These are phyloP conservation scores for Pediacus dermestoides DNA, from an alignment of 2,888 invertebrate genomes.

Conservation along the genomic window DNA sequence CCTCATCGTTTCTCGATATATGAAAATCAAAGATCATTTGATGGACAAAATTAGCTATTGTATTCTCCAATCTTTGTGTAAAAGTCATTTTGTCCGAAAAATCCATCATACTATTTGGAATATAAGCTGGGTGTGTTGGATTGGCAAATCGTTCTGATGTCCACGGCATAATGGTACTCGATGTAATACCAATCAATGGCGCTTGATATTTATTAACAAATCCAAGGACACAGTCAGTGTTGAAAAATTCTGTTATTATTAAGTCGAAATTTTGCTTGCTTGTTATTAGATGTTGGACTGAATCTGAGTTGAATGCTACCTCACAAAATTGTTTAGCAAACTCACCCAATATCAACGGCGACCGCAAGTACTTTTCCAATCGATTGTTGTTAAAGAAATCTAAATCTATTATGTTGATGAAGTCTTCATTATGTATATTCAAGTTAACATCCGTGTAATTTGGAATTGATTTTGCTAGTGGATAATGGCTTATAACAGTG, in stretches of 20 bases:
- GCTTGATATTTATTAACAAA: constrained; percentile 60
- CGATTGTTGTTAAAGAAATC: constrained; percentile 11
- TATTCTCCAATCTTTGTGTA: constrained; percentile 47
- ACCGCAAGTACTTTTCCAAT: constrained; percentile 19
- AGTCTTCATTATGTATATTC: constrained; percentile 30
- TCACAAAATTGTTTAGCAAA: constrained; percentile 19
- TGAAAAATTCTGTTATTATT: constrained; percentile 65
- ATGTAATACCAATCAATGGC: constrained; percentile 56
- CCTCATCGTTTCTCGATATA: constrained; percentile 35
- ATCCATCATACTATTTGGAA: constrained; percentile 50
- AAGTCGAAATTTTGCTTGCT: constrained; percentile 59
- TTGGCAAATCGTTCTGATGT: constrained; percentile 49
- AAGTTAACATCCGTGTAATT: constrained; percentile 59
- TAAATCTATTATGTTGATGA: constrained; percentile 10
- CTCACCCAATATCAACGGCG: constrained; percentile 9
- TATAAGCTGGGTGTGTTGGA: constrained; percentile 50
- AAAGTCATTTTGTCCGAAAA: constrained; percentile 37
- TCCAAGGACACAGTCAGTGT: constrained; percentile 65
- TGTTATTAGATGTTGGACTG: constrained; percentile 42
- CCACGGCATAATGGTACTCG: constrained; percentile 50
- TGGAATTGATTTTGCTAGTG: constrained; percentile 49
- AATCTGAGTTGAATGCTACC: constrained; percentile 33
- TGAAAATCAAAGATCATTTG: constrained; percentile 20
- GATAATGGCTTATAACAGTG: constrained; percentile 66
- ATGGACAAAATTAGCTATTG: constrained; percentile 22